phyloP scores from a whole-genome alignment of 2,888 invertebrate species.

The Thecophora atra region DNA sequence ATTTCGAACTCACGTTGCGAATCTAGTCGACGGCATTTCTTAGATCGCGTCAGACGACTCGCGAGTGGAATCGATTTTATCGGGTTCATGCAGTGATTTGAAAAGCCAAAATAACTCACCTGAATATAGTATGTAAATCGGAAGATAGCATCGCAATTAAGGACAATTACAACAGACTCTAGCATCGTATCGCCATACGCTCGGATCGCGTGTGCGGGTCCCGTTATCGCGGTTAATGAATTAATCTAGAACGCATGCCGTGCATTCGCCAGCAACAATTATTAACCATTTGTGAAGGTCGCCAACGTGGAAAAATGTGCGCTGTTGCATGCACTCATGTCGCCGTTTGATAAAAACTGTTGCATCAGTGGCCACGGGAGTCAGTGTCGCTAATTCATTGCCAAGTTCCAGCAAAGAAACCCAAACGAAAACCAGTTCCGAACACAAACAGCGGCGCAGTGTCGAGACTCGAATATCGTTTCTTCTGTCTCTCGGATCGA shows the following conservation, averaged over 20 bases:
- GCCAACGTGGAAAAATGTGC: not conserved
- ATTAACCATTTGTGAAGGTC: not conserved
- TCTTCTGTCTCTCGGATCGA: no score
- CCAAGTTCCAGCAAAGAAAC: not conserved
- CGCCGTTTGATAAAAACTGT: not conserved
- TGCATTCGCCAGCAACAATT: constrained; percentile 13
- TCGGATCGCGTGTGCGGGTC: constrained; percentile 13
- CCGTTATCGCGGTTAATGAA: not conserved
- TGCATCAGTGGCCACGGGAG: no score
- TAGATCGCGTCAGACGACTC: not conserved
- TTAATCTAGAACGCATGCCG: constrained; percentile 3
- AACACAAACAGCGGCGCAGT: no score
- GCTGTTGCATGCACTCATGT: not conserved
- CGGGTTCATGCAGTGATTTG: not conserved
- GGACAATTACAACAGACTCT: constrained; percentile 13
- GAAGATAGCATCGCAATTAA: constrained; percentile 13
- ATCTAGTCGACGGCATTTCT: constrained; percentile 46
- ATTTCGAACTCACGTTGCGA: constrained; percentile 45
- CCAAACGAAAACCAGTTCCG: no score
- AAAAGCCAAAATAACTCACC: not conserved
- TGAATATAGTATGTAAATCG: not conserved
- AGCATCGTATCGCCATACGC: not conserved
- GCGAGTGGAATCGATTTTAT: not conserved
- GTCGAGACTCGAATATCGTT: no score
- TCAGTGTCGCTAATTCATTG: not conserved